These are phyloP conservation scores for Struthidea cinerea DNA, from an alignment of 2,113 vertebrate genomes.

Conservation along the genomic window DNA sequence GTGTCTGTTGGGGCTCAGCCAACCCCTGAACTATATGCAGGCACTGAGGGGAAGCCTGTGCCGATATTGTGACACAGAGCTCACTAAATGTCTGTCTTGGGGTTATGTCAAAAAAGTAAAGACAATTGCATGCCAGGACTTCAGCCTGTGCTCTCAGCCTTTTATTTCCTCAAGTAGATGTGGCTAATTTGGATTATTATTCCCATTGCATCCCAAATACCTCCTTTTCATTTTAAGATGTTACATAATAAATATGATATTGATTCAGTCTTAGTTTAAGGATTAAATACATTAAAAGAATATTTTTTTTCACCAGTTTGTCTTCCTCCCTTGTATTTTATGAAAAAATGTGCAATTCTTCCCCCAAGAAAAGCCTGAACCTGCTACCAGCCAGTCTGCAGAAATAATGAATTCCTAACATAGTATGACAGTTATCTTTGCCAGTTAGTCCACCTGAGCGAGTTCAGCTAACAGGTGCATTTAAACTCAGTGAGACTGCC, in stretches of 20 bases:
- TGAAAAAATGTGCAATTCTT: background rate
- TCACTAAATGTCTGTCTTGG: background rate
- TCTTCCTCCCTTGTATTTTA: background rate
- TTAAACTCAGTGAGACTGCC: background rate
- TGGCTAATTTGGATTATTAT: background rate
- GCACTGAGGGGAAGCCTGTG: background rate
- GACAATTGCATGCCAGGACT: background rate
- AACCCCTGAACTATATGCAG: background rate
- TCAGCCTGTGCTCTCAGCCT: background rate
- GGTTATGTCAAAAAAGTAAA: no score
- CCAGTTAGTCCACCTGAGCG: background rate
- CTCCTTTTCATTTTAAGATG: background rate
- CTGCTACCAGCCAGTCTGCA: background rate
- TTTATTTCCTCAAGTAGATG: background rate
- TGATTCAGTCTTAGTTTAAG: background rate
- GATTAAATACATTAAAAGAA: background rate
- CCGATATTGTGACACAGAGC: accelerated
- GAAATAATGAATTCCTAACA: background rate
- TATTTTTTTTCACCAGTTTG: background rate
- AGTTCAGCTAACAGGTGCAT: background rate
- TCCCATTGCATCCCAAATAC: background rate
- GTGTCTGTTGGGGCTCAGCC: background rate
- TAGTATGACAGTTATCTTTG: background rate
- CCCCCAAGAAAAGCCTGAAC: background rate
- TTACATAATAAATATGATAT: background rate